A percentile compares a stretch with the other conserved stretches of the same genome.
phyloP scores from a whole-genome alignment of 2,113 vertebrate species.

The Sorex fumeus region DNA sequence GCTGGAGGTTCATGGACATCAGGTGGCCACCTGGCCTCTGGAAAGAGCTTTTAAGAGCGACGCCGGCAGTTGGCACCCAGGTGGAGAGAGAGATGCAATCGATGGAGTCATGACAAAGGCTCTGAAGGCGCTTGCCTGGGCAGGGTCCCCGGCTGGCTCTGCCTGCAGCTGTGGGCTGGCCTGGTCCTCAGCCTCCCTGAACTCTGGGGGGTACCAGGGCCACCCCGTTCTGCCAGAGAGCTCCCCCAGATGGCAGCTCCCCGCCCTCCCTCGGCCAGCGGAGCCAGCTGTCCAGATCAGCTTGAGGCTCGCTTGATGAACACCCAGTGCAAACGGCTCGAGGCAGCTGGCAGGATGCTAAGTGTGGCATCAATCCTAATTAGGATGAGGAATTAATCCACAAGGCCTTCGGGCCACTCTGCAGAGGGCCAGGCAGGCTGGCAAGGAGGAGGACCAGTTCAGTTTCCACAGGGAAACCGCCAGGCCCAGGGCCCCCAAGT shows the following conservation, averaged over 20 bases:
- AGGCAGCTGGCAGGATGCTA: slow-evolving; percentile 82
- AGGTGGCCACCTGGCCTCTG: background rate
- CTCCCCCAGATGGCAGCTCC: slow-evolving; percentile 62
- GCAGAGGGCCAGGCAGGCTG: slow-evolving; percentile 50
- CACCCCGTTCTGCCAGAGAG: slow-evolving; percentile 4
- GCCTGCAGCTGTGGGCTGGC: background rate
- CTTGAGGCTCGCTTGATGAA: slow-evolving; percentile 71
- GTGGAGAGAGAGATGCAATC: background rate
- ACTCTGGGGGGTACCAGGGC: slow-evolving; percentile 11
- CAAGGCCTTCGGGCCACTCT: slow-evolving; percentile 27
- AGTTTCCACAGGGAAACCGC: slow-evolving; percentile 42
- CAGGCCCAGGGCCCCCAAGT: too few relatives aligned
- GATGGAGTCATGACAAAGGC: background rate
- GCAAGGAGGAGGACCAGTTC: background rate
- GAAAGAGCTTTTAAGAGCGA: background rate
- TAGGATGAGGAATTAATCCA: slow-evolving; percentile 81
- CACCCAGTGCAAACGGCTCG: slow-evolving; percentile 68
- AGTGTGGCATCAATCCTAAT: slow-evolving; percentile 81
- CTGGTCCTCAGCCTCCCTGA: slow-evolving; percentile 8
- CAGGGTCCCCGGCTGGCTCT: background rate
- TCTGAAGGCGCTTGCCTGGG: background rate
- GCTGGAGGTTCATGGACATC: background rate
- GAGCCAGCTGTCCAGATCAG: slow-evolving; percentile 77
- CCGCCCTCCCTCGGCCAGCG: slow-evolving; percentile 24
- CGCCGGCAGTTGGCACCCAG: background rate